Percentiles rank a stretch among this genome's conserved stretches.
These are phyloP conservation scores for Branchellion lobata DNA, from an alignment of 2,888 invertebrate genomes.

Conservation along the genomic window DNA sequence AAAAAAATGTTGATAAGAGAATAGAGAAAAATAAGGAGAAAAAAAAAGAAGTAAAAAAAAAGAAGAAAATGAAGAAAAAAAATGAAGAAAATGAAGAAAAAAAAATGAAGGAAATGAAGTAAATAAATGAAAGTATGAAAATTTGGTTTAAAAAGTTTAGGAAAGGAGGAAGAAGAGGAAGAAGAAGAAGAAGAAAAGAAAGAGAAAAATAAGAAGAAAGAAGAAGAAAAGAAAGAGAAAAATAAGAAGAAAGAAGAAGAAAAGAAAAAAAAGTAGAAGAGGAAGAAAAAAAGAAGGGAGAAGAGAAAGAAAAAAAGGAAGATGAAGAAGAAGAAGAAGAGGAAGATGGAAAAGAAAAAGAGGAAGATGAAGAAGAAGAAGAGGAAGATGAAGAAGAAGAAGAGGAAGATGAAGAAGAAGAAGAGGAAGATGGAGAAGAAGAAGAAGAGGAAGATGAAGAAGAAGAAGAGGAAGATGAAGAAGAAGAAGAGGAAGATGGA, in stretches of 20 bases:
- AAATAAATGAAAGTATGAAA: too few species aligned
- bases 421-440: too few species aligned
- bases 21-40: too few species aligned
- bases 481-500: slow-evolving; percentile 12
- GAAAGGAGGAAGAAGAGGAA: too few species aligned
- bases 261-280: not conserved
- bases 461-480: slow-evolving; percentile 26
- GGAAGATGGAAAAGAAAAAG: too few species aligned
- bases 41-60: too few species aligned
- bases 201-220: not conserved
- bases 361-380: not conserved
- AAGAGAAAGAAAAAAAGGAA: slow-evolving; percentile 1
- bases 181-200: too few species aligned
- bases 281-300: not conserved
- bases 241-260: not conserved
- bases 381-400: not conserved
- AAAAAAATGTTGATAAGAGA: too few species aligned
- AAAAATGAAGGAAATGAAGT: too few species aligned
- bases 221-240: not conserved
- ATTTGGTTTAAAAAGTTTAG: too few species aligned
- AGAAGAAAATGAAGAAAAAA: too few species aligned
- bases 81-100: too few species aligned
- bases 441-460: not conserved
- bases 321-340: not conserved
- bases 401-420: not conserved